Percentiles rank a stretch among this genome's conserved stretches.
Conservation (phyloP, 2,888 invertebrate species). For the Sepioteuthis lessoniana region DNA sequence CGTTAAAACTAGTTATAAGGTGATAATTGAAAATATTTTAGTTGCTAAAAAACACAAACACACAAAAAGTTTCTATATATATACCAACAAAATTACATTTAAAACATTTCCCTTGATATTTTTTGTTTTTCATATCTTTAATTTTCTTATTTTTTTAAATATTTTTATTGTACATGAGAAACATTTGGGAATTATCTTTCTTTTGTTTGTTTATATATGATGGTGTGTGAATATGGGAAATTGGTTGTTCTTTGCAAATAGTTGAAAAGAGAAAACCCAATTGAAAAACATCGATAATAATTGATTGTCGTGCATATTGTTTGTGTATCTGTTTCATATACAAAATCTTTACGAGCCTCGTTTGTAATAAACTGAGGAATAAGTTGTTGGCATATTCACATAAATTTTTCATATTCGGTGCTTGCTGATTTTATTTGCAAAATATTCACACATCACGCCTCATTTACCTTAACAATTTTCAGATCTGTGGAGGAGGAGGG, state of each 20-base stretch:
- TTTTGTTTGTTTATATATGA: background rate
- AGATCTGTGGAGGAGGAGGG: background rate
- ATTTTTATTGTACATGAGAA: background rate
- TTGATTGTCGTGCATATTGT: background rate
- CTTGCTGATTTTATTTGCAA: too few species aligned
- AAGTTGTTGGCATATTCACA: background rate
- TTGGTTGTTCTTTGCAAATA: background rate
- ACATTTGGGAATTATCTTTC: background rate
- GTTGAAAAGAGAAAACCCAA: background rate
- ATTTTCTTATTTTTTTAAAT: background rate
- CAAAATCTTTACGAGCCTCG: background rate
- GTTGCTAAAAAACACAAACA: too few species aligned
- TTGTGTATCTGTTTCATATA: background rate
- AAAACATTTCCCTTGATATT: background rate
- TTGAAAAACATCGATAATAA: slow-evolving; percentile 1
- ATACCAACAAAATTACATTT: background rate
- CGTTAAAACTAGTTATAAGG: background rate
- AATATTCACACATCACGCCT: background rate
- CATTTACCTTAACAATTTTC: background rate
- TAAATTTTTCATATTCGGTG: background rate
- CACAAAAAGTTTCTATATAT: too few species aligned
- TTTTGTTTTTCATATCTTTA: background rate
- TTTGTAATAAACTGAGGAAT: background rate
- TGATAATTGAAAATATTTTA: background rate
- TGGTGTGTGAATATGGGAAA: background rate